phyloP scores from a whole-genome alignment of 2,113 vertebrate species.

The Toxostoma redivivum region DNA sequence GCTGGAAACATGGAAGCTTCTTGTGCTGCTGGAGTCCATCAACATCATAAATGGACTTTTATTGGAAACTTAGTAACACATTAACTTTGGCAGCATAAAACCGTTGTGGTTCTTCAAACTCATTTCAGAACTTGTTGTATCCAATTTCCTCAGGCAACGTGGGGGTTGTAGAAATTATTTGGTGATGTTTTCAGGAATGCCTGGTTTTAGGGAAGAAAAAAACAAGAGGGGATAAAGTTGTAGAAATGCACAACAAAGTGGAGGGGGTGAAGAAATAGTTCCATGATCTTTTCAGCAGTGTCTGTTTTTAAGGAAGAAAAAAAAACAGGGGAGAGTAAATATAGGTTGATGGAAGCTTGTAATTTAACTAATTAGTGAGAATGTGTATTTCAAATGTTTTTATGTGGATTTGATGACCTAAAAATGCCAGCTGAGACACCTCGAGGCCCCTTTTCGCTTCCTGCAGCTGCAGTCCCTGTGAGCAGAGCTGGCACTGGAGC shows the following conservation, averaged over 20 bases:
- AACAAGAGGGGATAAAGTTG: background rate
- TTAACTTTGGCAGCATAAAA: background rate
- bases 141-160: background rate
- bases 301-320: background rate
- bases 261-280: background rate
- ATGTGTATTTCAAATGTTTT: background rate
- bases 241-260: background rate
- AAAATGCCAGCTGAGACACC: background rate
- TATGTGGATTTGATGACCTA: background rate
- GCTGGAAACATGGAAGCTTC: background rate
- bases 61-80: background rate
- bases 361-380: background rate
- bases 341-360: background rate
- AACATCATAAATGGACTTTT: background rate
- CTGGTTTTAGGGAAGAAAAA: background rate
- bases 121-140: fast-evolving
- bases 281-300: background rate
- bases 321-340: background rate
- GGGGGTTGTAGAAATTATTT: background rate
- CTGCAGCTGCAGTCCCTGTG: background rate
- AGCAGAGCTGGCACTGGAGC: background rate
- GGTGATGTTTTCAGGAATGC: background rate
- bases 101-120: background rate
- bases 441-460: background rate
- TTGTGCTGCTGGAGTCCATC: background rate